phyloP scores from a whole-genome alignment of 2,888 invertebrate genomes.

The Perdita meconis region DNA sequence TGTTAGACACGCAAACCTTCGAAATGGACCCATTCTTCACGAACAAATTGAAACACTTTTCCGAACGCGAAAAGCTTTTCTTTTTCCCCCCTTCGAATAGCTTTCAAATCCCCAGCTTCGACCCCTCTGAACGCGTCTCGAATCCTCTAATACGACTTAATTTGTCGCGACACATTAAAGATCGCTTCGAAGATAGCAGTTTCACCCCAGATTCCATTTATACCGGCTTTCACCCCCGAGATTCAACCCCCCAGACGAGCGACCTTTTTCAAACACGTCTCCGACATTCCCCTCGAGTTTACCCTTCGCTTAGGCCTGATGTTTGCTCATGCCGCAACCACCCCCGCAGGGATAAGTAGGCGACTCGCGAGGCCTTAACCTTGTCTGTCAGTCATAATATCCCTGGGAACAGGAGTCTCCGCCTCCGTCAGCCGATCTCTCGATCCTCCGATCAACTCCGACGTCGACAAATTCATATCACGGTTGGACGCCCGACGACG shows the following conservation, averaged over 20 bases:
- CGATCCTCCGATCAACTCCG: constrained; percentile 28
- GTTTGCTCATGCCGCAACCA: constrained; percentile 48
- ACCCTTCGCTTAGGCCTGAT: constrained; percentile 45
- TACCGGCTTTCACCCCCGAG: constrained; percentile 24
- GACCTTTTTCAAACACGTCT: constrained; percentile 15
- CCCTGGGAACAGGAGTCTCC: constrained; percentile 31
- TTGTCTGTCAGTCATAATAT: constrained; percentile 67
- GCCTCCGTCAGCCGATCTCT: background rate
- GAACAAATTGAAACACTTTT: too few species aligned
- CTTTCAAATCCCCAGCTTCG: too few species aligned
- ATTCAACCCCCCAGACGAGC: constrained; percentile 23
- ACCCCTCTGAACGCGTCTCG: background rate
- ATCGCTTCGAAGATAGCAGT: background rate
- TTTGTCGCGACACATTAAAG: constrained; percentile 45
- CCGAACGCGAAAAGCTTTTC: background rate
- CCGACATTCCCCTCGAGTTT: constrained; percentile 50
- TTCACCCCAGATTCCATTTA: constrained; percentile 19
- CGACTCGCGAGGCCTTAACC: constrained; percentile 22
- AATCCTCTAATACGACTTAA: constrained; percentile 23
- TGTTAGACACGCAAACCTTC: too few species aligned
- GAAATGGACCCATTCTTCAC: too few species aligned
- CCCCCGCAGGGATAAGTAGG: constrained; percentile 24
- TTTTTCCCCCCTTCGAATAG: background rate
- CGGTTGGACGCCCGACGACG: constrained; percentile 13
- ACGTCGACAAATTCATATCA: constrained; percentile 49